Evolutionary conservation across 2,113 vertebrate genomes (phyloP).

Genomic region (Speoplatyrhinus poulsoni): DNA sequence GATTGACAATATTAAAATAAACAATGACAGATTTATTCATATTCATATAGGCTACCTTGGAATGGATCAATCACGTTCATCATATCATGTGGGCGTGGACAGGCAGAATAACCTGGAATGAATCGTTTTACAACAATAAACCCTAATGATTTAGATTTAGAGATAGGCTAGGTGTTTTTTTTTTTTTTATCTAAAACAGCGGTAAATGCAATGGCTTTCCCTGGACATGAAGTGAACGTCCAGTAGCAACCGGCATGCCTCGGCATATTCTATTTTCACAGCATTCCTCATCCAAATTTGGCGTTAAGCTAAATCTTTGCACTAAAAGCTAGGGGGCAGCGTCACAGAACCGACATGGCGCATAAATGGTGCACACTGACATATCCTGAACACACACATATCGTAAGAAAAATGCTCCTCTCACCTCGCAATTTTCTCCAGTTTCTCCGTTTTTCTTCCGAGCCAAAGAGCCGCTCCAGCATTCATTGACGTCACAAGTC

Average conservation of each 20-base stretch:
- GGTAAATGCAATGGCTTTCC: slow-evolving; percentile 18
- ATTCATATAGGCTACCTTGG: slow-evolving; percentile 39
- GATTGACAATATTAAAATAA: slow-evolving; percentile 16
- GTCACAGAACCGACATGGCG: slow-evolving; percentile 27
- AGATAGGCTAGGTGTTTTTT: slow-evolving; percentile 13
- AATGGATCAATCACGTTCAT: slow-evolving; percentile 55
- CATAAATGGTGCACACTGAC: background rate
- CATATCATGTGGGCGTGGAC: slow-evolving; percentile 68
- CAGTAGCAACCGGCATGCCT: background rate
- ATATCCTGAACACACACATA: slow-evolving; percentile 27
- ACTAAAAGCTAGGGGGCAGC: slow-evolving; percentile 25
- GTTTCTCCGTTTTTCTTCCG: slow-evolving; percentile 73
- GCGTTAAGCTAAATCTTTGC: slow-evolving; percentile 31
- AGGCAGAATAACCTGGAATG: slow-evolving; percentile 46
- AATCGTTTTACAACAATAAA: slow-evolving; percentile 17
- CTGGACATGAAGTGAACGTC: background rate
- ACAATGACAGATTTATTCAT: slow-evolving; percentile 20
- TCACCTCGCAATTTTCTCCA: slow-evolving; percentile 75
- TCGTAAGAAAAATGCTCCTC: slow-evolving; percentile 58
- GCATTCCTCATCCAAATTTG: slow-evolving; percentile 36
- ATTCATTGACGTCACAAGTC: slow-evolving; percentile 77
- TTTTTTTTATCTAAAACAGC: slow-evolving; percentile 21
- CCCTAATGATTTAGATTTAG: slow-evolving; percentile 8
- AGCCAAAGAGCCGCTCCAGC: slow-evolving; percentile 72
- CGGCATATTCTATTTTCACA: slow-evolving; percentile 5